Evolutionary conservation across 2,888 invertebrate species (phyloP).

Genomic region (Xestia rhomboidea): DNA sequence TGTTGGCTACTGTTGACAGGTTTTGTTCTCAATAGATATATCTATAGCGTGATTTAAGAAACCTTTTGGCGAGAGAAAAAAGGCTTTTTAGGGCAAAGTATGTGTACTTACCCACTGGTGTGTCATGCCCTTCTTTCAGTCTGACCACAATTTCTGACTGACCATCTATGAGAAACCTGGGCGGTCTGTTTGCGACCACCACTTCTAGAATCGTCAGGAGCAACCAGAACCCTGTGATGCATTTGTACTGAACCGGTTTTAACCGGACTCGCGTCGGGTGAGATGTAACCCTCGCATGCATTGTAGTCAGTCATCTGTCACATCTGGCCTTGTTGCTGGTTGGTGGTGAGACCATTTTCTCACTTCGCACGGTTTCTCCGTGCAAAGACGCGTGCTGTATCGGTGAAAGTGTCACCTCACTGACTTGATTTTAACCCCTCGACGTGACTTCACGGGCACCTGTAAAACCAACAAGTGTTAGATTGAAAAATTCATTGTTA

Average conservation of each 20-base stretch:
- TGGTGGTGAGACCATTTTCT: conserved; percentile 83
- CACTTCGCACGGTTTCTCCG: conserved; percentile 87
- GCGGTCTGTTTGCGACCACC: conserved; percentile 93
- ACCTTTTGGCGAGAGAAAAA: neutral
- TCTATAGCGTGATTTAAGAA: neutral
- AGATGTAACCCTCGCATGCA: conserved; percentile 76
- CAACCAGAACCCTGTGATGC: conserved; percentile 70
- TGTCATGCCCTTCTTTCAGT: conserved; percentile 96
- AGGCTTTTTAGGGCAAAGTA: neutral
- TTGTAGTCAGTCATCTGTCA: conserved; percentile 82
- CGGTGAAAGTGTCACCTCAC: conserved; percentile 86
- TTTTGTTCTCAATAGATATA: neutral
- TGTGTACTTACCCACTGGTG: conserved; percentile 93
- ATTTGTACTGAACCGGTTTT: conserved; percentile 78
- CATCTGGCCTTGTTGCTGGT: conserved; percentile 77
- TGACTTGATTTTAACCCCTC: conserved; percentile 79
- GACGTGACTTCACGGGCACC: conserved; percentile 78
- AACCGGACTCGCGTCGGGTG: conserved; percentile 84
- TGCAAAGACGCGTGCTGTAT: conserved; percentile 76
- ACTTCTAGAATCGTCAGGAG: conserved; percentile 74
- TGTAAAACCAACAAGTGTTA: conserved; percentile 80
- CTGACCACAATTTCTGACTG: conserved; percentile 97
- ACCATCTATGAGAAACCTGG: conserved; percentile 96
- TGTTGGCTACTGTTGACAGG: too few species aligned
- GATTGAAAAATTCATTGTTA: conserved; percentile 71